These are phyloP conservation scores for Clanis bilineata DNA, from an alignment of 2,888 invertebrate species.

Conservation along the genomic window DNA sequence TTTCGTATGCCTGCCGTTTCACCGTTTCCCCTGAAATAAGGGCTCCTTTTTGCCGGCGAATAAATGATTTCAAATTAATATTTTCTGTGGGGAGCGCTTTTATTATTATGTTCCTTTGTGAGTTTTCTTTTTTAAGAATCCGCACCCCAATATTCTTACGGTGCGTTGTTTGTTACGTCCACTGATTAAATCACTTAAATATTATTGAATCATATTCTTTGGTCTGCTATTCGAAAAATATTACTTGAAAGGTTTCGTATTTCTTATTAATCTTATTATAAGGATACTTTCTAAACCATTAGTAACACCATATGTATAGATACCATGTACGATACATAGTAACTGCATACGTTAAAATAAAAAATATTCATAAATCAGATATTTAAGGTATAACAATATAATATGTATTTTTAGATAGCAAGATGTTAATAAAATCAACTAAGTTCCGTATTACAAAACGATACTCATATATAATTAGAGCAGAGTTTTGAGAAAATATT, in stretches of 20 bases:
- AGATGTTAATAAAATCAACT: too few species aligned
- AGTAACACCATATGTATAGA: too few species aligned
- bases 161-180: neutral
- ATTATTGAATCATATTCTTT: slow-evolving; percentile 21
- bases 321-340: too few species aligned
- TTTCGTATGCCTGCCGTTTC: slow-evolving; percentile 53
- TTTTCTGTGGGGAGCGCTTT: slow-evolving; percentile 54
- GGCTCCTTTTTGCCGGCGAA: slow-evolving; percentile 56
- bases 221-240: slow-evolving; percentile 40
- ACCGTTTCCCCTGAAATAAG: slow-evolving; percentile 50
- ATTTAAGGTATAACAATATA: too few species aligned
- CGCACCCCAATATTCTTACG: neutral
- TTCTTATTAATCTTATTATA: too few species aligned
- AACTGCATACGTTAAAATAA: too few species aligned
- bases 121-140: slow-evolving; percentile 29
- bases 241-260: neutral
- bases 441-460: too few species aligned
- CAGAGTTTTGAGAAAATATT: too few species aligned
- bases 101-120: slow-evolving; percentile 51
- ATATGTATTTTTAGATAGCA: too few species aligned
- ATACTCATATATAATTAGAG: too few species aligned
- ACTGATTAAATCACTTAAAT: slow-evolving; percentile 12
- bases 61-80: slow-evolving; percentile 69
- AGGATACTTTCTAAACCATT: too few species aligned
- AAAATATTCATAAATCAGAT: too few species aligned